Evolutionary conservation across 2,113 vertebrate genomes (phyloP), one percentile per base, ranked within the genome.

Genomic region (Jaculus jaculus): DNA sequence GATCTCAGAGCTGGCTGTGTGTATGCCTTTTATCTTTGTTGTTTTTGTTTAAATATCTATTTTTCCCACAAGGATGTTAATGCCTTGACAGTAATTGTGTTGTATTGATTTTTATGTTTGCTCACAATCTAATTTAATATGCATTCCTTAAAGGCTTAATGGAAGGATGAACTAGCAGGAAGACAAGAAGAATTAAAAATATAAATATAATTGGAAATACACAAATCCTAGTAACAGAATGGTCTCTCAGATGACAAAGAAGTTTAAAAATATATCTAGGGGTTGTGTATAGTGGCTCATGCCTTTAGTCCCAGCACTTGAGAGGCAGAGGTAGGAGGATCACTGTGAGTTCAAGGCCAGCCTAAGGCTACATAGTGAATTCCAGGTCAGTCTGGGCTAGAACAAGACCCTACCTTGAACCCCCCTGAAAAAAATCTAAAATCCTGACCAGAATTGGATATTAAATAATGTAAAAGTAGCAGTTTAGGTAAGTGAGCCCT

Each of bases 31-130:
- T 84, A 65, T 73, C 73, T 66, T 58, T 42, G 32, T 73, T 42
- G 10, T 15, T 86, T 15, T 66, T 91, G 39, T 69, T 93, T 94
- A 68, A 90, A 71, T 89, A 34, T 81, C 86, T 81, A 0, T 87
- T 90, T 93, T 72, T 84, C 61, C 74, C 68, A 3, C 15, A 32
- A 54, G 54, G 81, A 54, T 80, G 24, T 74, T 91, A 87, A 77
- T 80, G 42, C 77, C 28, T 77, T 0, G 0, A 66, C 24, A 96
- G 63, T 34, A 93, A 96, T 54, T 84, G 72, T 87, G 80, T 95
- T 91, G 87, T 71, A 95, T 92, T 77, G 87, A 97, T 92, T 92
- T 95, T 83, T 82, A 74, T 68, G 78, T 71, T 97, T 68, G 28
- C 42, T 82, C 24, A 6, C 68, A 81, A 72, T 66, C 69, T 90